These are phyloP conservation scores for Xenopus laevis DNA, from an alignment of 2,113 vertebrate genomes.

Conservation along the genomic window DNA sequence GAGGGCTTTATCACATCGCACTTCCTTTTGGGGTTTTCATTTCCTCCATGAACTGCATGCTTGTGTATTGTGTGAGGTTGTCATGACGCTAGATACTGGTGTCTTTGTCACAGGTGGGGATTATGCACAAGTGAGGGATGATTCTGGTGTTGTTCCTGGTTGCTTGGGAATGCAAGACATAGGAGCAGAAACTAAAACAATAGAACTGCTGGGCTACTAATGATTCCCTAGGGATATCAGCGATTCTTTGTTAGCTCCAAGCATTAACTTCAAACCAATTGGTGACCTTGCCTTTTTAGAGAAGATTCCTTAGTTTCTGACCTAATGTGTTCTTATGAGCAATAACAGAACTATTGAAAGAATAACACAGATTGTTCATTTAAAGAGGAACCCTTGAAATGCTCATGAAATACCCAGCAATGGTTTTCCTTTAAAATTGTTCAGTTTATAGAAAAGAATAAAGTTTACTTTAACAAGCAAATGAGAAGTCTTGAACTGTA, in stretches of 20 bases:
- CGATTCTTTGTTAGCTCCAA: slow-evolving; percentile 41
- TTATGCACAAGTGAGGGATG: slow-evolving; percentile 64
- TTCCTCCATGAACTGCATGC: slow-evolving; percentile 58
- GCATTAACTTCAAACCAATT: not conserved
- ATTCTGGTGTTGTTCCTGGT: slow-evolving; percentile 71
- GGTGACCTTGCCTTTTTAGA: slow-evolving; percentile 34
- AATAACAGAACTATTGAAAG: not conserved
- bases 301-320: not conserved
- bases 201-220: slow-evolving; percentile 51
- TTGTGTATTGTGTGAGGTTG: slow-evolving; percentile 65
- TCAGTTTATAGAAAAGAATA: too few species aligned
- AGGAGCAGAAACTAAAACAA: slow-evolving; percentile 57
- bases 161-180: slow-evolving; percentile 69
- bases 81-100: slow-evolving; percentile 61
- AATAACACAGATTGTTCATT: not conserved
- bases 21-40: slow-evolving; percentile 69
- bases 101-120: slow-evolving; percentile 81
- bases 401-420: too few species aligned
- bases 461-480: too few species aligned
- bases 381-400: not conserved
- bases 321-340: slow-evolving; percentile 35
- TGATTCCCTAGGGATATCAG: slow-evolving; percentile 44
- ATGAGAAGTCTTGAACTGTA: too few species aligned
- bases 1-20: slow-evolving; percentile 65
- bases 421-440: too few species aligned